phyloP scores from a whole-genome alignment of 2,797 vertebrate genomes.

The Anableps anableps region DNA sequence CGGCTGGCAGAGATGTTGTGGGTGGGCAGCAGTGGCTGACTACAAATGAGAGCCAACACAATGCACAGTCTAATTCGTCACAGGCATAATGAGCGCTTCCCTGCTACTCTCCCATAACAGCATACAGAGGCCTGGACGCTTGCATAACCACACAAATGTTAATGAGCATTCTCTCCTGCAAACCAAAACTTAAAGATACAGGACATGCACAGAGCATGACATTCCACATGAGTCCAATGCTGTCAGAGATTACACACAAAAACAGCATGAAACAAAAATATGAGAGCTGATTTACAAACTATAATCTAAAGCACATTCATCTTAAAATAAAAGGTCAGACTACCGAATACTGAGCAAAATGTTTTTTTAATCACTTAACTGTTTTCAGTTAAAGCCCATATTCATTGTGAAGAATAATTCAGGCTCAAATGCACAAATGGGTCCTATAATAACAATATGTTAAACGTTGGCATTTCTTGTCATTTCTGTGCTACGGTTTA shows the following conservation, averaged over 20 bases:
- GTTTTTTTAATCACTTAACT: not conserved
- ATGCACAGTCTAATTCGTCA: conserved; percentile 59
- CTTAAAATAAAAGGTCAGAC: not conserved
- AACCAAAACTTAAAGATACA: not conserved
- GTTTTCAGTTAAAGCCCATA: not conserved
- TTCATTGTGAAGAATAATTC: not conserved
- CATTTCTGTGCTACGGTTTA: not conserved
- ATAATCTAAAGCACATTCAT: not conserved
- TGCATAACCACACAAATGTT: not conserved
- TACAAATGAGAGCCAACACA: conserved; percentile 70
- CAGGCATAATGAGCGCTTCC: conserved; percentile 57
- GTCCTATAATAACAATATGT: not conserved
- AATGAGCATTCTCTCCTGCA: conserved; percentile 21
- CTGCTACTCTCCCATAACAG: conserved; percentile 37
- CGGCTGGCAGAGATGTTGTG: conserved; percentile 52
- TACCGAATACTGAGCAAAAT: too few relatives aligned
- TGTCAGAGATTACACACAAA: conserved; percentile 30
- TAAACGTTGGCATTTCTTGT: not conserved
- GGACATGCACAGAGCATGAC: conserved; percentile 23
- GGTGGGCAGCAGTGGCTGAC: conserved; percentile 62
- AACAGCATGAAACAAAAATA: conserved; percentile 14
- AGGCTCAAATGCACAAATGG: not conserved
- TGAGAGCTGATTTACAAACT: conserved; percentile 9
- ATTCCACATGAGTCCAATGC: conserved; percentile 32
- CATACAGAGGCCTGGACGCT: conserved; percentile 5